Conservation (phyloP, 2,888 invertebrate species). For the Epinotia demarniana region DNA sequence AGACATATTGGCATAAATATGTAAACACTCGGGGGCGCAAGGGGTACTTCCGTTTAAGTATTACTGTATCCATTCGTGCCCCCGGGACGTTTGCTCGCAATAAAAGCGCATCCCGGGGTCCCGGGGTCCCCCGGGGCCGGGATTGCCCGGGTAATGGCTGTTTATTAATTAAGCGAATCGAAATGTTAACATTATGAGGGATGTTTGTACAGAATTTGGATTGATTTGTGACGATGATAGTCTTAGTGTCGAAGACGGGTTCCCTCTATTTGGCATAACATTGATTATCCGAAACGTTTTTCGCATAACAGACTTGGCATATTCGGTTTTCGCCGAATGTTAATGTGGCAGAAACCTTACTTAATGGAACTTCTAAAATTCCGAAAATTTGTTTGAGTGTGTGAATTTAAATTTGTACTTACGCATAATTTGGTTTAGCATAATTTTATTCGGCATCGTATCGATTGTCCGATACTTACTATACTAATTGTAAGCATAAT, state of each 20-base stretch:
- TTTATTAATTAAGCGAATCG: conserved; percentile 28
- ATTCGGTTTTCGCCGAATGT: too few relatives aligned
- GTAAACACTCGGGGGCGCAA: conserved; percentile 8
- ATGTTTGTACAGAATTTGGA: background rate
- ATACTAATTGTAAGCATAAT: too few relatives aligned
- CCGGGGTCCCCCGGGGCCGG: conserved; percentile 1
- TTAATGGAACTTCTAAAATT: too few relatives aligned
- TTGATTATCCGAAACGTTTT: too few relatives aligned
- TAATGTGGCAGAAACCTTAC: too few relatives aligned
- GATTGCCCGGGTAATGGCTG: conserved; percentile 2
- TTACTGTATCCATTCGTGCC: conserved; percentile 10
- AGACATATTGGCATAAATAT: conserved; percentile 5
- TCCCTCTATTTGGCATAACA: too few relatives aligned
- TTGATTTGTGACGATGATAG: background rate
- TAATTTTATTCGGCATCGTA: too few relatives aligned
- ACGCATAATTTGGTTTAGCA: too few relatives aligned
- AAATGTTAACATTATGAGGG: background rate
- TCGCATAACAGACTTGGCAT: too few relatives aligned
- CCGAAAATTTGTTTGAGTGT: too few relatives aligned
- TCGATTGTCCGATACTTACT: too few relatives aligned
- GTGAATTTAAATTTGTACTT: too few relatives aligned
- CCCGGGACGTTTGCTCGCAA: conserved; percentile 20
- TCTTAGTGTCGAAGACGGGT: background rate
- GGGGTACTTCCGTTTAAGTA: background rate
- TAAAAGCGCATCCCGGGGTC: conserved; percentile 17